Evolutionary conservation across 2,113 vertebrate species (phyloP).

Genomic region (Macaca nemestrina): DNA sequence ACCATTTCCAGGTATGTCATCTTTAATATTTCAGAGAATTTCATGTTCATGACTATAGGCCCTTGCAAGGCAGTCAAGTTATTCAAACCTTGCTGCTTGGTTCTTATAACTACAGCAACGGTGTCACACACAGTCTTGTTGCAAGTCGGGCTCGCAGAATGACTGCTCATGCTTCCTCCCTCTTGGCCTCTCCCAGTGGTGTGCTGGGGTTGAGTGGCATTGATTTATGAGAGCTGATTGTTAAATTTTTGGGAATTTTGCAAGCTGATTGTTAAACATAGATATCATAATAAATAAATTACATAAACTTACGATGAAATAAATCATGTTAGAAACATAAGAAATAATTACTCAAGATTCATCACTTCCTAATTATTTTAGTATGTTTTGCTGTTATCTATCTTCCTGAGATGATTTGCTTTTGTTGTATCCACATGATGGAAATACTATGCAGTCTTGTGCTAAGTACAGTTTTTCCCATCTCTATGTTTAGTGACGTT

Average conservation of each 20-base stretch:
- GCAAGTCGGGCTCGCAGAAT: no score
- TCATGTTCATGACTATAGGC: accelerated
- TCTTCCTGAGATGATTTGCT: neutral
- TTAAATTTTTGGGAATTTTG: neutral
- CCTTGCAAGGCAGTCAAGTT: accelerated
- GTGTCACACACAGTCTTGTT: neutral
- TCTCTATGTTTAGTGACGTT: neutral
- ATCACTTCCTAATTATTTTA: neutral
- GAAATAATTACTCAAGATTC: neutral
- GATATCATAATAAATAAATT: neutral
- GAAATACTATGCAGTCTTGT: accelerated
- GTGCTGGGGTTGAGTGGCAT: neutral
- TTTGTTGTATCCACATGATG: neutral
- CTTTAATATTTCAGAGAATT: neutral
- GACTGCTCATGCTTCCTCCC: accelerated
- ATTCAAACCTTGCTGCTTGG: neutral
- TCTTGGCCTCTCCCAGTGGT: accelerated
- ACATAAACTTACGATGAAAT: neutral
- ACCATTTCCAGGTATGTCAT: slow-evolving; percentile 79
- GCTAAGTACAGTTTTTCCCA: neutral
- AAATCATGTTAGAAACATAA: neutral
- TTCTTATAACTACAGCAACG: neutral
- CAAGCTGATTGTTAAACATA: neutral
- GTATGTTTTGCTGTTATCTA: neutral
- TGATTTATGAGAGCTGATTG: neutral